Base-by-base conservation (phyloP, 1,140 invertebrate species). In the Lineus longissimus region DNA sequence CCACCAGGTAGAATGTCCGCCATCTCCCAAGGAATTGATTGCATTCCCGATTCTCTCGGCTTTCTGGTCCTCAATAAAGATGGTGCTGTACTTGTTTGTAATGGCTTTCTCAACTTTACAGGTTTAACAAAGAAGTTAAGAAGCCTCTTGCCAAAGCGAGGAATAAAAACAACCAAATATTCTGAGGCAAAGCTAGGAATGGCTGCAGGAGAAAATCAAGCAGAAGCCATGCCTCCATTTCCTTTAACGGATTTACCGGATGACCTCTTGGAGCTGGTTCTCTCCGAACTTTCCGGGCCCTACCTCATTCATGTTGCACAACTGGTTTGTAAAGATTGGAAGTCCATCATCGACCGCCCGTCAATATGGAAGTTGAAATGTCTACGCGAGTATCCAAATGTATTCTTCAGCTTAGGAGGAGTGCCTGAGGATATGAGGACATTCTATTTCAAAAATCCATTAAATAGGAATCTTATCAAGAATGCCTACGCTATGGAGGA, bases 321-420 rank as follows among this genome's bases (percentile, higher is more conserved):
- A 23, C 47, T 19, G 4, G 47, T 51, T 19, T 51, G 47, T n/a
- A 51, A 51, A 51, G 4, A 51, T n/a, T 51, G 47, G 47, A 51
- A 51, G n/a, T 9, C 4, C 6, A 51, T 51, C 47, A 27, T 51
- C n/a, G 47, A 51, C n/a, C n/a, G 6, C 9, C 47, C n/a, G 4
- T 51, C 47, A n/a, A 27, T 51, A 9, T 51, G 47, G 47, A 51
- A 27, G 25, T 7, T 51, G 47, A 51, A 51, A 51, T 51, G 47
- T 51, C 9, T 23, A 9, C 4, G n/a, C 25, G 47, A 51, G 25
- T 23, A 7, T 51, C 47, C 25, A 4, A 6, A n/a, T n/a, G 6
- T 51, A n/a, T 19, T 23, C n/a, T 4, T 6, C 6, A 27, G n/a
- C 4, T 15, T 36, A 15, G 33, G 33, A 36, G 15, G 15, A 36